Evolutionary conservation across 2,888 invertebrate genomes (phyloP), one percentile per base, ranked within the genome.

Genomic region (Euzophera pinguis): DNA sequence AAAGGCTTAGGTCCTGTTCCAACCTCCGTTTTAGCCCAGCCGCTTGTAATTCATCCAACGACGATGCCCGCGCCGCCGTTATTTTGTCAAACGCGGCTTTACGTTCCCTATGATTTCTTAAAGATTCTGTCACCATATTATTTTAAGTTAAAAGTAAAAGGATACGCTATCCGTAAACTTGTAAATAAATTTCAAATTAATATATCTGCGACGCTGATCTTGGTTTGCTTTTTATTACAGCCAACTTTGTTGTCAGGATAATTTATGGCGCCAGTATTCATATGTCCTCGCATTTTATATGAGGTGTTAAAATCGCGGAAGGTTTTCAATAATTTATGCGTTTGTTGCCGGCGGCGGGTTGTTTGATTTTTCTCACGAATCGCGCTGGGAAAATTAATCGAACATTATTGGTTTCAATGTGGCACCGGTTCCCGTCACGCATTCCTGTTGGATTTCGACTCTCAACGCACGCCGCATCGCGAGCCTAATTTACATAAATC

Each of bases 401-500:
- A 55, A 56, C 52, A 49, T 55, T 50, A 58, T 57, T 61, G 47
- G 54, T 55, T 56, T 55, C 50, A 52, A 57, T 42, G 52, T 55
- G 39, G 54, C 43, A 53, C 56, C 55, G 55, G 59, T 59, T 60
- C 52, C 59, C 59, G 60, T 61, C 67, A 61, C 59, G 60, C 59
- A 53, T 61, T 58, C 53, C 53, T 52, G 48, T 53, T 41, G 50
- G 51, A 55, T 53, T 55, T 52, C 50, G 52, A 52, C 43, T 55
- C 64, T 60, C 63, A 64, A 69, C 64, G 64, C 71, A 66, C 69
- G 70, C 64, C 61, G 62, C 64, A 62, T 43, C 63, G 54, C 55
- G 59, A 69, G 67, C 69, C 67, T 75, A 77, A 80, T 80, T 75
- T 79, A 73, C 76, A 81, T 81, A 78, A 80, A 81, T 81, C 80